Percentiles rank a stretch among this genome's conserved stretches.
phyloP scores from a whole-genome alignment of 1,140 invertebrate species.

The Solenopsis fugax region DNA sequence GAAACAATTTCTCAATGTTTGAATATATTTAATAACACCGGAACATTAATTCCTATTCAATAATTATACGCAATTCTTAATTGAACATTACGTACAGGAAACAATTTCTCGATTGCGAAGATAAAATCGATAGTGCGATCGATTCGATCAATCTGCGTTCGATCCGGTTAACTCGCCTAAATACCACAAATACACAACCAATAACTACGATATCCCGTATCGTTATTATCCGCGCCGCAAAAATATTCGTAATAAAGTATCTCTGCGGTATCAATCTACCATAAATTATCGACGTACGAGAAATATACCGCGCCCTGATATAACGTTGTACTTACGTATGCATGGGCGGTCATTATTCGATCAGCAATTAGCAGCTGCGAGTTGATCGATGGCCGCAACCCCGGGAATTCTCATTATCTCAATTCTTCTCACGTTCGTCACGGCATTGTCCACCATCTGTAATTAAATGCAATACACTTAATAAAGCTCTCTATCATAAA shows the following conservation, averaged over 20 bases:
- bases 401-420: constrained; percentile 74
- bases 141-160: constrained; percentile 40
- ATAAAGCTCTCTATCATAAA: constrained; percentile 42
- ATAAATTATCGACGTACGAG: constrained; percentile 69
- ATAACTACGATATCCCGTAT: constrained; percentile 43
- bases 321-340: constrained; percentile 51
- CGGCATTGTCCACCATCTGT: constrained; percentile 56
- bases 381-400: constrained; percentile 71
- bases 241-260: constrained; percentile 58
- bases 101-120: constrained; percentile 57
- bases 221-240: constrained; percentile 40
- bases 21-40: constrained; percentile 29
- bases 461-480: constrained; percentile 61
- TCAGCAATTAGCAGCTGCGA: constrained; percentile 70
- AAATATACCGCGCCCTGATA: constrained; percentile 46
- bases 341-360: constrained; percentile 68
- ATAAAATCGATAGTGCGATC: constrained; percentile 46
- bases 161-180: constrained; percentile 51
- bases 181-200: constrained; percentile 47
- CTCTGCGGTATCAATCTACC: constrained; percentile 36
- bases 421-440: constrained; percentile 70
- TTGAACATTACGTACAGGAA: constrained; percentile 43
- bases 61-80: constrained; percentile 39
- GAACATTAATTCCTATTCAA: constrained; percentile 34
- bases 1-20: constrained; percentile 49